phyloP scores from a whole-genome alignment of 1,140 invertebrate species.

The Phenacoccus solenopsis region DNA sequence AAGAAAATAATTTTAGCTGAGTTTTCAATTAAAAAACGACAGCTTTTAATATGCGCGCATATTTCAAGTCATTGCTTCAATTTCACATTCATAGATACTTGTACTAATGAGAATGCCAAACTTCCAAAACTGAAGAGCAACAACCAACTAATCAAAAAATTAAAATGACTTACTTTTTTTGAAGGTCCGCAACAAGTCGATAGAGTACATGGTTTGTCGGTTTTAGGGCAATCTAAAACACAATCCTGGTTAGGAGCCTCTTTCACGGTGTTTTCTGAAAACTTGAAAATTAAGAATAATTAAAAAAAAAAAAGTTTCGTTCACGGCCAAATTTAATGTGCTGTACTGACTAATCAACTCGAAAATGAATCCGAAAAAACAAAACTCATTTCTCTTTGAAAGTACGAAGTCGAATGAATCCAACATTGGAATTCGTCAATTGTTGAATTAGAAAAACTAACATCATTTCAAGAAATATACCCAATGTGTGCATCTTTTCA shows the following conservation, averaged over 20 bases:
- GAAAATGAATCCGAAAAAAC: no score
- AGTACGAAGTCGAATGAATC: no score
- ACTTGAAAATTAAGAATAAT: conserved; percentile 31
- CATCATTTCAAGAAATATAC: no score
- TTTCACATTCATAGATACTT: neutral
- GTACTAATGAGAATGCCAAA: neutral
- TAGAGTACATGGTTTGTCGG: conserved; percentile 65
- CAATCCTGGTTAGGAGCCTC: conserved; percentile 48
- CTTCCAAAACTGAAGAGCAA: neutral
- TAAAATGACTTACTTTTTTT: conserved; percentile 47
- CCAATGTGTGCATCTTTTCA: no score
- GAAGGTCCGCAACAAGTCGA: conserved; percentile 68
- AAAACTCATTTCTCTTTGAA: no score
- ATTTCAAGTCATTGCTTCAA: neutral
- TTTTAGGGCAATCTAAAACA: conserved; percentile 73
- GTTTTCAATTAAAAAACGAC: no score
- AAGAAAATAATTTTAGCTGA: no score
- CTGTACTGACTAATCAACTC: no score
- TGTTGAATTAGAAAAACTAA: no score
- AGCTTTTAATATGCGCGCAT: neutral
- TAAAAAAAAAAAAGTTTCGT: no score
- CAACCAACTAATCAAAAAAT: neutral
- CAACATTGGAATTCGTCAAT: no score
- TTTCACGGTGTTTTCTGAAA: conserved; percentile 38
- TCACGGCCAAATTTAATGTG: no score